Evolutionary conservation across 1,140 invertebrate genomes (phyloP).

Genomic region (Planococcus citri): DNA sequence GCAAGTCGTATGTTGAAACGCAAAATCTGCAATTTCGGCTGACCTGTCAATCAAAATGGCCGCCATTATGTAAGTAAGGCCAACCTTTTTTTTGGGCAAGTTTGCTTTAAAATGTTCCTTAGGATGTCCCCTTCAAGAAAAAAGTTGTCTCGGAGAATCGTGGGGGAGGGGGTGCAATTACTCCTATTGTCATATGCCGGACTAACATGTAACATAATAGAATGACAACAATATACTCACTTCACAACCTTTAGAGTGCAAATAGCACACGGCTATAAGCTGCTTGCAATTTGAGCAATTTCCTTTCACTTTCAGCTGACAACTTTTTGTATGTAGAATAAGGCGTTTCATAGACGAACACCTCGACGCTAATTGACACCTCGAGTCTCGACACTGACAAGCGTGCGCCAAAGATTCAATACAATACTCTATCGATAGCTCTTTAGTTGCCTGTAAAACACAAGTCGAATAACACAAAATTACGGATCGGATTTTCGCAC

Average conservation of each 20-base stretch:
- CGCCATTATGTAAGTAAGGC: too few relatives aligned
- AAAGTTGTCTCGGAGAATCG: too few relatives aligned
- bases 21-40: too few relatives aligned
- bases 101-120: too few relatives aligned
- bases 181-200: too few relatives aligned
- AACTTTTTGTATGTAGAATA: conserved; percentile 88
- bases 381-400: conserved; percentile 90
- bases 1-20: too few relatives aligned
- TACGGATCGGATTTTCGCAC: neutral
- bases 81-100: too few relatives aligned
- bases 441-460: conserved; percentile 64
- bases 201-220: too few relatives aligned
- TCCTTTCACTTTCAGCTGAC: conserved; percentile 90
- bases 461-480: conserved; percentile 8
- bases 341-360: conserved; percentile 99
- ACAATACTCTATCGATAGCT: conserved; percentile 89
- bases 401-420: conserved; percentile 97
- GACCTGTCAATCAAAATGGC: too few relatives aligned
- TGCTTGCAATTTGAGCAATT: conserved; percentile 98
- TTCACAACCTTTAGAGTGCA: conserved; percentile 96
- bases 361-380: conserved; percentile 86
- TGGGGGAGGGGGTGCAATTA: too few relatives aligned
- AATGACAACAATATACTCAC: too few relatives aligned
- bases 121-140: too few relatives aligned
- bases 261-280: conserved; percentile 93